Conservation (phyloP, 2,888 invertebrate genomes). For the Taphrorychus bicolor region DNA sequence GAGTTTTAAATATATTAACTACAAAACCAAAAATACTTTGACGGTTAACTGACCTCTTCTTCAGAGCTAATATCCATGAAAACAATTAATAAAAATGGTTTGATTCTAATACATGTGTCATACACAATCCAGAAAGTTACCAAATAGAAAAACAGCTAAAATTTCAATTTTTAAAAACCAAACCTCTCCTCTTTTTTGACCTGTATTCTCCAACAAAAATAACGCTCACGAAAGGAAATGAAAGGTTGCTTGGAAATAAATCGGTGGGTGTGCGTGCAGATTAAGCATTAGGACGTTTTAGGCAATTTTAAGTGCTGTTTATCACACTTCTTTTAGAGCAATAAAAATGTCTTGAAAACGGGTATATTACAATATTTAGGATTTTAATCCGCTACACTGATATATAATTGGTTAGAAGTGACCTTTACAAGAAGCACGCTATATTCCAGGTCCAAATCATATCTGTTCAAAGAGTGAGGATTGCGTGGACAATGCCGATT, state of each 20-base stretch:
- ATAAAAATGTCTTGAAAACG: background rate
- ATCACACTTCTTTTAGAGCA: background rate
- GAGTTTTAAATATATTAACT: slow-evolving; percentile 1
- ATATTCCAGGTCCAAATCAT: slow-evolving; percentile 53
- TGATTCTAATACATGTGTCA: too few species aligned
- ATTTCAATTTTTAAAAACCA: too few species aligned
- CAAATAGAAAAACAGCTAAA: too few species aligned
- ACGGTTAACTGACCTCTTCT: too few species aligned
- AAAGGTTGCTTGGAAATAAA: background rate
- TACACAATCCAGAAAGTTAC: too few species aligned
- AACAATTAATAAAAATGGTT: too few species aligned
- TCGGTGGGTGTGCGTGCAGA: background rate
- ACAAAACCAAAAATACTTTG: too few species aligned
- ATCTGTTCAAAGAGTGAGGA: slow-evolving; percentile 53
- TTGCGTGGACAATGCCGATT: slow-evolving; percentile 55
- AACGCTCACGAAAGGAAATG: background rate
- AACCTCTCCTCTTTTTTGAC: too few species aligned
- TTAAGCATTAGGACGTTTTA: slow-evolving; percentile 3
- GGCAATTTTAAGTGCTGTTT: background rate
- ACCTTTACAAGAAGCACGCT: background rate
- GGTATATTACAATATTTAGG: too few species aligned
- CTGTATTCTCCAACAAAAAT: too few species aligned
- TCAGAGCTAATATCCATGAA: too few species aligned
- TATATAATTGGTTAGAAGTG: background rate
- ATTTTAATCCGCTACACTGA: background rate